phyloP scores from a whole-genome alignment of 2,888 invertebrate species.

The Kuschelorhynchus macadamiae region DNA sequence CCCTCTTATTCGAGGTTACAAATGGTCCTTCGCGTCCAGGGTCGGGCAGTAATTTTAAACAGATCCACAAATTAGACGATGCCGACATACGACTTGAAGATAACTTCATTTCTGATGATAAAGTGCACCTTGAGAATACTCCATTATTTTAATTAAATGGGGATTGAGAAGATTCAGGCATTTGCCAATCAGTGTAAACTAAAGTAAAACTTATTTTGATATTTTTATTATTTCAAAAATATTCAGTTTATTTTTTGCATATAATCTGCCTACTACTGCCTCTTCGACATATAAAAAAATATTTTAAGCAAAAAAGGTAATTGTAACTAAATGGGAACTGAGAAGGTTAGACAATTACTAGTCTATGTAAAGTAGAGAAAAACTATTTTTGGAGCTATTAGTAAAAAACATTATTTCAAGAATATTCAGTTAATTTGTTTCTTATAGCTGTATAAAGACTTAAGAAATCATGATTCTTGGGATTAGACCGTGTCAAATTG shows the following conservation, averaged over 20 bases:
- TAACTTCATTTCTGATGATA: conserved; percentile 47
- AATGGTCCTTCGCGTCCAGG: conserved; percentile 47
- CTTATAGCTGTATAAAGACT: too few species aligned
- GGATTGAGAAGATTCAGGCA: neutral
- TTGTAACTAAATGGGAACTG: too few species aligned
- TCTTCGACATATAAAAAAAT: too few species aligned
- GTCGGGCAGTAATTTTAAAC: conserved; percentile 51
- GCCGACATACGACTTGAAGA: conserved; percentile 39
- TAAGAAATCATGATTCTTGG: too few species aligned
- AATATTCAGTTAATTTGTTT: too few species aligned
- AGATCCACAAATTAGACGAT: conserved; percentile 50
- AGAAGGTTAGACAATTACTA: too few species aligned
- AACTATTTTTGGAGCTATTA: too few species aligned
- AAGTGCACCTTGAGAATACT: conserved; percentile 24
- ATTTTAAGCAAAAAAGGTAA: neutral
- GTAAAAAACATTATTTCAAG: too few species aligned
- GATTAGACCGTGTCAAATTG: too few species aligned
- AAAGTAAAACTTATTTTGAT: neutral
- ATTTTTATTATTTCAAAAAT: neutral
- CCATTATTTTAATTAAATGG: conserved; percentile 35
- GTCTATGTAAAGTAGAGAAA: too few species aligned
- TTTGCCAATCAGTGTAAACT: neutral
- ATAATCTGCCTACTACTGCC: too few species aligned
- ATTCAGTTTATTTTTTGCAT: neutral
- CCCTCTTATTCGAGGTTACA: conserved; percentile 42